phyloP scores from a whole-genome alignment of 2,888 invertebrate genomes.

The Spilosoma lubricipeda region DNA sequence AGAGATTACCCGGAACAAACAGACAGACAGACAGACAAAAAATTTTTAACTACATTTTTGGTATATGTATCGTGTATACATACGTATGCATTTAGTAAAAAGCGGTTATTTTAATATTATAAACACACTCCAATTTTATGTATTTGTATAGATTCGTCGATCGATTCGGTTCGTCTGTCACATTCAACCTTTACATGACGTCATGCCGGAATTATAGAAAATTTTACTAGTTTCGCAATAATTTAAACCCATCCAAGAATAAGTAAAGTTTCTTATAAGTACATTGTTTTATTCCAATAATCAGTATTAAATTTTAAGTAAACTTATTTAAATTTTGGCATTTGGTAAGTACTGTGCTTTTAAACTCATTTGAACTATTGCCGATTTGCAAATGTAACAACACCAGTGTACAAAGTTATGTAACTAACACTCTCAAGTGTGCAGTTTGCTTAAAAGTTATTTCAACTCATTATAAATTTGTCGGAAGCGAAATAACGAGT shows the following conservation, averaged over 20 bases:
- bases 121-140: too few relatives aligned
- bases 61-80: too few relatives aligned
- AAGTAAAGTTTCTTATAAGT: background rate
- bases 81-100: too few relatives aligned
- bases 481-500: conserved; percentile 47
- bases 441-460: conserved; percentile 46
- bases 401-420: conserved; percentile 29
- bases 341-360: conserved; percentile 24
- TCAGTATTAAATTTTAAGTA: conserved; percentile 16
- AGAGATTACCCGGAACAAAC: too few relatives aligned
- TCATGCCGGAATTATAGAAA: too few relatives aligned
- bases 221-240: background rate
- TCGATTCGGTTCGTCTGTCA: too few relatives aligned
- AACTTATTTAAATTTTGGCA: conserved; percentile 25
- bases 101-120: too few relatives aligned
- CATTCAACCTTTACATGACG: too few relatives aligned
- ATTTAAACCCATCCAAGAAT: too few relatives aligned
- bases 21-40: too few relatives aligned
- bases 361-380: conserved; percentile 32
- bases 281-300: background rate
- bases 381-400: conserved; percentile 38
- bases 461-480: background rate
- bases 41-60: too few relatives aligned
- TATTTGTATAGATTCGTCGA: too few relatives aligned
- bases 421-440: conserved; percentile 34